Evolutionary conservation across 2,113 vertebrate genomes (phyloP).

Genomic region (Urocolius indicus): DNA sequence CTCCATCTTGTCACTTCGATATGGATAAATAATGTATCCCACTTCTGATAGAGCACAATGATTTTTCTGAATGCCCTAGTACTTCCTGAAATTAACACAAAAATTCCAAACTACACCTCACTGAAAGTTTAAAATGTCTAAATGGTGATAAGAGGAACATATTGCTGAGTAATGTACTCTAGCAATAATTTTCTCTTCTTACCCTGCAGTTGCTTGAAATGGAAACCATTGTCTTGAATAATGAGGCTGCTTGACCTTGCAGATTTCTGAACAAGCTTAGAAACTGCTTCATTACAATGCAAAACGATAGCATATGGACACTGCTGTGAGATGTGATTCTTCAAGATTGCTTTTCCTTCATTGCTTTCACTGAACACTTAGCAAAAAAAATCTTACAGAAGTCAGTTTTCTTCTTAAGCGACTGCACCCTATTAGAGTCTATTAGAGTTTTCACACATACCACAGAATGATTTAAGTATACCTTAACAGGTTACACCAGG

Average conservation of each 20-base stretch:
- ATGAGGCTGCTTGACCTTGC: constrained; percentile 34
- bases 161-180: background rate
- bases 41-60: background rate
- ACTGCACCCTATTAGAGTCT: background rate
- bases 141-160: background rate
- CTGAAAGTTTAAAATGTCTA: background rate
- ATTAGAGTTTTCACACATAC: background rate
- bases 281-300: constrained; percentile 27
- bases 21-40: background rate
- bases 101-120: background rate
- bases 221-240: constrained; percentile 39
- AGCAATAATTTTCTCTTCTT: constrained; percentile 7
- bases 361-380: constrained; percentile 24
- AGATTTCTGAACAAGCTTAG: constrained; percentile 30
- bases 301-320: background rate
- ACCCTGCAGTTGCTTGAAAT: constrained; percentile 8
- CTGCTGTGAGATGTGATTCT: constrained; percentile 20
- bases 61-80: background rate
- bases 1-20: background rate
- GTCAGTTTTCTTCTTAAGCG: background rate
- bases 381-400: background rate
- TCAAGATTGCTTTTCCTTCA: constrained; percentile 23
- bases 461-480: background rate
- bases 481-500: background rate
- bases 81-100: background rate